These are phyloP conservation scores for Acrossocheilus fasciatus DNA, from an alignment of 2,797 vertebrate species.

Conservation along the genomic window DNA sequence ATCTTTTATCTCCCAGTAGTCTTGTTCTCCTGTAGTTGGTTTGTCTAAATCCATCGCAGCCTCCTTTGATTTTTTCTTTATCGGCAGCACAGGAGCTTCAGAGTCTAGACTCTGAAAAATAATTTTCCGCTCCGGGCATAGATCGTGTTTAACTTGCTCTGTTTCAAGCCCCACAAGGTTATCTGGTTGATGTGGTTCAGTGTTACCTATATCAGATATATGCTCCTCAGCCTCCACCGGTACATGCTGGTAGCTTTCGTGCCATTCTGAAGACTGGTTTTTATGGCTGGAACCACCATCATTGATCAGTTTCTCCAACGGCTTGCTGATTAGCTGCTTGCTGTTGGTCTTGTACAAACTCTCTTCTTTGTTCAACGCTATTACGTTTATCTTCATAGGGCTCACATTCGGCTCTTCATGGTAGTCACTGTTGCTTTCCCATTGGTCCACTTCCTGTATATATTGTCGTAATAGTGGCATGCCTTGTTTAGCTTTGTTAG, in stretches of 20 bases:
- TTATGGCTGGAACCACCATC: slow-evolving; percentile 92
- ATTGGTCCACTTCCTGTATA: slow-evolving; percentile 74
- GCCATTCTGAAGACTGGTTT: slow-evolving; percentile 93
- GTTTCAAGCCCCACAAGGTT: slow-evolving; percentile 39
- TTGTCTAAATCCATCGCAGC: slow-evolving; percentile 63
- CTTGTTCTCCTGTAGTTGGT: slow-evolving; percentile 65
- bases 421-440: slow-evolving; percentile 61
- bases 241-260: slow-evolving; percentile 85
- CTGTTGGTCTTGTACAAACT: slow-evolving; percentile 80
- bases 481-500: slow-evolving; percentile 74
- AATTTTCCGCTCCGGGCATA: slow-evolving; percentile 35
- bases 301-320: slow-evolving; percentile 95
- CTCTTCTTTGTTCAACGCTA: slow-evolving; percentile 66
- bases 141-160: slow-evolving; percentile 21
- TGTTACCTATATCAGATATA: slow-evolving; percentile 61
- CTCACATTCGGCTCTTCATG: slow-evolving; percentile 83
- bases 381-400: slow-evolving; percentile 94
- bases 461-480: slow-evolving; percentile 77
- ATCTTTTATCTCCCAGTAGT: slow-evolving; percentile 73
- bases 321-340: slow-evolving; percentile 90
- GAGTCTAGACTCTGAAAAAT: slow-evolving; percentile 49
- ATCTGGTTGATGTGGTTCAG: slow-evolving; percentile 56
- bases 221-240: slow-evolving; percentile 68
- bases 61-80: slow-evolving; percentile 68
- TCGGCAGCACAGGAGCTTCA: slow-evolving; percentile 66